phyloP scores from a whole-genome alignment of 2,113 vertebrate genomes.

The Rhinopomastus cyanomelas region DNA sequence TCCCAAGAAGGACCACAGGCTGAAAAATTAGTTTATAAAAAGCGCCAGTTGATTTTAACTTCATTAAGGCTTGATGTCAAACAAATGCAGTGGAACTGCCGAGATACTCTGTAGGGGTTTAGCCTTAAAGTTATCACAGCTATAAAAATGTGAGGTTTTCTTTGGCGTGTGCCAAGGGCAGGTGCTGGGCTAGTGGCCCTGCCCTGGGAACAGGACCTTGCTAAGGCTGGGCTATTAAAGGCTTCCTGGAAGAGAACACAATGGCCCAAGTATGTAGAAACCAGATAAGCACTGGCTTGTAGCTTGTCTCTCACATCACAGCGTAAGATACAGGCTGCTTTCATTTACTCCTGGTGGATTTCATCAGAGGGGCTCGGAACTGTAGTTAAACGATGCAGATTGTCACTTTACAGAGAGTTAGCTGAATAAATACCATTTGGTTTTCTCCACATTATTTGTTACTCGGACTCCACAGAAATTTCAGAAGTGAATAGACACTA shows the following conservation, averaged over 20 bases:
- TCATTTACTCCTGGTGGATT: background rate
- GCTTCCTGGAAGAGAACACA: background rate
- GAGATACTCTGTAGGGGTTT: background rate
- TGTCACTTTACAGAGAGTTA: background rate
- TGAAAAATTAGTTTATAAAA: background rate
- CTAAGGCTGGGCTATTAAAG: accelerated
- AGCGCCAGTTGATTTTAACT: background rate
- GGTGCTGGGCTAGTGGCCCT: background rate
- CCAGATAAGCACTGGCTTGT: background rate
- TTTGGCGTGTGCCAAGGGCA: background rate
- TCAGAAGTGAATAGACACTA: background rate
- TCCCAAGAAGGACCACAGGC: background rate
- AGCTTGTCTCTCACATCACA: background rate
- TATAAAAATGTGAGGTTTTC: background rate
- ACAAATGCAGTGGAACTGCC: background rate
- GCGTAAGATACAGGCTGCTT: background rate
- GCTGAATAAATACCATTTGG: background rate
- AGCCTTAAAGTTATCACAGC: background rate
- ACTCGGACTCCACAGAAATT: background rate
- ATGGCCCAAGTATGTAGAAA: background rate
- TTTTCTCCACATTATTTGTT: background rate
- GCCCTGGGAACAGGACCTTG: background rate
- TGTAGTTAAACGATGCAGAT: no score
- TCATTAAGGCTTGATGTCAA: background rate
- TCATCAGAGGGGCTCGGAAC: background rate